phyloP scores from a whole-genome alignment of 1,140 invertebrate species.

The Dryas iulia region DNA sequence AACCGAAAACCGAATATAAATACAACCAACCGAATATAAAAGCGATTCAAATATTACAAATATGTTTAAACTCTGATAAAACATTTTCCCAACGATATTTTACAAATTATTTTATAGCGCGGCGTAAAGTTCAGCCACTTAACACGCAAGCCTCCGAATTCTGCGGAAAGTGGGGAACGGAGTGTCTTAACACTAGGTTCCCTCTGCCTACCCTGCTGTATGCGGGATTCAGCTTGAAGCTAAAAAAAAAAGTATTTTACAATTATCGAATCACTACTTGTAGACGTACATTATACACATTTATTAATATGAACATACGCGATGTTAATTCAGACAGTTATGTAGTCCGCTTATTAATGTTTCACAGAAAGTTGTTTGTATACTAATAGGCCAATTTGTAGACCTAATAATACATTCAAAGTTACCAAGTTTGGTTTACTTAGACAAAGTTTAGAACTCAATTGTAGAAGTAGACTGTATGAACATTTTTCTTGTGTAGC shows the following conservation, averaged over 20 bases:
- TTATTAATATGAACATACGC: background rate
- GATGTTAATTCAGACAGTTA: background rate
- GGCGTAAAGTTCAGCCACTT: no score
- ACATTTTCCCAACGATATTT: no score
- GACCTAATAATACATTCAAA: conserved; percentile 4
- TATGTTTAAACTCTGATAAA: no score
- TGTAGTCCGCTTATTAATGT: background rate
- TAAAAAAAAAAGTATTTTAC: no score
- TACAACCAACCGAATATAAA: no score
- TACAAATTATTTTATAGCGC: background rate
- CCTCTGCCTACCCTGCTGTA: no score
- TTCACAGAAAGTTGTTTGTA: background rate
- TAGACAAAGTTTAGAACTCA: background rate
- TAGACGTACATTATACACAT: background rate
- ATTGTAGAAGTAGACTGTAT: background rate
- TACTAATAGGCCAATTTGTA: conserved; percentile 4
- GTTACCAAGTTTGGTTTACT: background rate
- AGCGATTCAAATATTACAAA: no score
- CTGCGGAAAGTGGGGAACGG: no score
- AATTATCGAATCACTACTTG: background rate
- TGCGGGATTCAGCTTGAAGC: no score
- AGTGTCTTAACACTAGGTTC: no score
- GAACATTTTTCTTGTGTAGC: background rate
- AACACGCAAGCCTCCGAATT: no score
- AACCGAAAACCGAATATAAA: no score